phyloP scores from a whole-genome alignment of 2,797 vertebrate genomes.

The Darevskia nairensis region DNA sequence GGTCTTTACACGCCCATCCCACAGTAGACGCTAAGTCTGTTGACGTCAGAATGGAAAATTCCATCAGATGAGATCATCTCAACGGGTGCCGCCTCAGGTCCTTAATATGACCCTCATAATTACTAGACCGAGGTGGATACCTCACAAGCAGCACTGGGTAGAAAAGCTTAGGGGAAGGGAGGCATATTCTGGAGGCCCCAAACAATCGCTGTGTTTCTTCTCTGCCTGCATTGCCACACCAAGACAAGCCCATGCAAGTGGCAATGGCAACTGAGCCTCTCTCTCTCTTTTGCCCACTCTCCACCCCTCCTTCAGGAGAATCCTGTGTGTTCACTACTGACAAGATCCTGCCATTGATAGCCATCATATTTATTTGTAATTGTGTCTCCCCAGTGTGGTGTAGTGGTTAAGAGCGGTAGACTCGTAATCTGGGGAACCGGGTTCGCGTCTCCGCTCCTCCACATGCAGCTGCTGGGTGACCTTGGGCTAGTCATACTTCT shows the following conservation, averaged over 20 bases:
- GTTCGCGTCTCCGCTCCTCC: too few relatives aligned
- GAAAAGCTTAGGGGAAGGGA: background rate
- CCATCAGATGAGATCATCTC: background rate
- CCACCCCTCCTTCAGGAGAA: background rate
- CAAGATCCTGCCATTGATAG: too few relatives aligned
- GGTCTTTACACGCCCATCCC: background rate
- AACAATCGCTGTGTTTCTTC: background rate
- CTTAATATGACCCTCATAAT: slow-evolving; percentile 6
- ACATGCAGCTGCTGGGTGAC: too few relatives aligned
- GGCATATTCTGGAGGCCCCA: background rate
- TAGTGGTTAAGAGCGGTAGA: too few relatives aligned
- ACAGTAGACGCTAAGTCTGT: background rate
- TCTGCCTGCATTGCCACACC: background rate
- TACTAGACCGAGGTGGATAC: background rate
- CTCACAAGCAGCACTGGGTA: background rate
- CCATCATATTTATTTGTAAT: background rate
- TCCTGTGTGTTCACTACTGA: too few relatives aligned
- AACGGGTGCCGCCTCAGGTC: background rate
- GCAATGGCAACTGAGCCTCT: too few relatives aligned
- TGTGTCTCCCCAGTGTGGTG: too few relatives aligned
- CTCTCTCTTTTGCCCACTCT: background rate
- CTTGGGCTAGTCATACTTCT: too few relatives aligned
- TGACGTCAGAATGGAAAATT: slow-evolving; percentile 9
- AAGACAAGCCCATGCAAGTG: background rate
- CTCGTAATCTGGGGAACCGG: too few relatives aligned